A percentile compares a stretch with the other conserved stretches of the same genome.
These are phyloP conservation scores for Andrena chrysosceles DNA, from an alignment of 2,888 invertebrate species.

Conservation along the genomic window DNA sequence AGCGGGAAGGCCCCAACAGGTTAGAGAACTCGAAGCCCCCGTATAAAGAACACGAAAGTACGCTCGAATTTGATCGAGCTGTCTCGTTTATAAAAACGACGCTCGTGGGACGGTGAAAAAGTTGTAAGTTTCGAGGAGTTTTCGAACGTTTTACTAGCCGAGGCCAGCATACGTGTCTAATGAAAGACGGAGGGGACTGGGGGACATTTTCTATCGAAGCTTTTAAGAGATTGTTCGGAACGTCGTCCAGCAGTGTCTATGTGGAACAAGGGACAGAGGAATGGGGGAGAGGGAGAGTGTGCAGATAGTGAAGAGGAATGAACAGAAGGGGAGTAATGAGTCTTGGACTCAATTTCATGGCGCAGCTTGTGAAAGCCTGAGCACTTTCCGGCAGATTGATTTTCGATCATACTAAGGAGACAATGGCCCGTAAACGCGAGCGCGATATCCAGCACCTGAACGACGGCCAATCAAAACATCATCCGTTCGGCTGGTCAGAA, in stretches of 20 bases:
- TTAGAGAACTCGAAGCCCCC: background rate
- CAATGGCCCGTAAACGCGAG: slow-evolving; percentile 22
- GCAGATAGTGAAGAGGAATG: background rate
- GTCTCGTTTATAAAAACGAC: background rate
- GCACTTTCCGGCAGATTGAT: slow-evolving; percentile 33
- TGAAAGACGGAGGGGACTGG: background rate
- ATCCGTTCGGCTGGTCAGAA: background rate
- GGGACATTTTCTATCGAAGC: slow-evolving; percentile 24
- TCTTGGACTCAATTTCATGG: slow-evolving; percentile 36
- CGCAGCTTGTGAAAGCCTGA: slow-evolving; percentile 17
- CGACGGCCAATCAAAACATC: background rate
- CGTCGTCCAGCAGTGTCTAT: slow-evolving; percentile 9
- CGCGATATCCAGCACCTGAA: background rate
- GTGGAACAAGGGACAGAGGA: slow-evolving; percentile 4
- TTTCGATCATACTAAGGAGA: slow-evolving; percentile 17
- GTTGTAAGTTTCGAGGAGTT: background rate
- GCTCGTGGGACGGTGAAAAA: no score
- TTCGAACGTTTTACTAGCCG: background rate
- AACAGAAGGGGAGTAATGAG: slow-evolving; percentile 48
- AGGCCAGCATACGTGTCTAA: background rate
- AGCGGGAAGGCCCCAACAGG: slow-evolving; percentile 15
- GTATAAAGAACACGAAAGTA: background rate
- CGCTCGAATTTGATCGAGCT: background rate
- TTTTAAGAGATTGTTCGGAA: slow-evolving; percentile 49
- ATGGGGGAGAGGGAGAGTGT: background rate